These are phyloP conservation scores for Schlechtendalia chinensis DNA, from an alignment of 1,140 invertebrate genomes.

Conservation along the genomic window DNA sequence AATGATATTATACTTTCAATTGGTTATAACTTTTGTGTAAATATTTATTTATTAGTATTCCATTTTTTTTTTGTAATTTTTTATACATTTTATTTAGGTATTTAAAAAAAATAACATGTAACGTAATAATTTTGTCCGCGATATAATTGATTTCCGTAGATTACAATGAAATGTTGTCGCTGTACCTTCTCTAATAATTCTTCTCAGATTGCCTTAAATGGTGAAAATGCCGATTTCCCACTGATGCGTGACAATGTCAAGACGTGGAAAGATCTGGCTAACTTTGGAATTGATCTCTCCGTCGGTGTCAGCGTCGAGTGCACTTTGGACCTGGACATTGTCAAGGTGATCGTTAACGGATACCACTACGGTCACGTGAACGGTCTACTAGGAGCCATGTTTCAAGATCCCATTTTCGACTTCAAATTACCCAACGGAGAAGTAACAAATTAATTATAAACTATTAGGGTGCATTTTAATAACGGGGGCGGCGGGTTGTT, in stretches of 20 bases:
- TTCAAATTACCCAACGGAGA: conserved; percentile 70
- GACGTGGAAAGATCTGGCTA: conserved; percentile 57
- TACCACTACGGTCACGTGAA: conserved; percentile 78
- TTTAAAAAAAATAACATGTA: too few relatives aligned
- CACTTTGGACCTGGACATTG: conserved; percentile 61
- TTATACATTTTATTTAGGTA: too few relatives aligned
- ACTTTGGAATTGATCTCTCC: conserved; percentile 55
- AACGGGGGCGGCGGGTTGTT: background rate
- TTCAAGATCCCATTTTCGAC: conserved; percentile 84
- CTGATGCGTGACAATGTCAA: conserved; percentile 56
- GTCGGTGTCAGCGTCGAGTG: conserved; percentile 61
- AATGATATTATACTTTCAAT: too few relatives aligned
- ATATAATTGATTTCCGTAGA: too few relatives aligned
- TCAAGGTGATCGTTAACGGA: conserved; percentile 67
- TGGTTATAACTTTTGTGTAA: background rate
- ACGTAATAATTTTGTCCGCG: too few relatives aligned
- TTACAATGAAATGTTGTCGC: too few relatives aligned
- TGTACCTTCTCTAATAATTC: background rate
- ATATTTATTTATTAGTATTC: background rate
- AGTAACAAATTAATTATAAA: conserved; percentile 56
- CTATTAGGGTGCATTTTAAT: background rate
- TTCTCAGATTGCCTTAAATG: conserved; percentile 1
- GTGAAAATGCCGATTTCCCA: conserved; percentile 53
- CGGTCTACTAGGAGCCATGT: conserved; percentile 83
- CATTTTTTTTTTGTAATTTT: background rate